phyloP scores from a whole-genome alignment of 2,888 invertebrate genomes.

The Epiperipatus broadwayi region DNA sequence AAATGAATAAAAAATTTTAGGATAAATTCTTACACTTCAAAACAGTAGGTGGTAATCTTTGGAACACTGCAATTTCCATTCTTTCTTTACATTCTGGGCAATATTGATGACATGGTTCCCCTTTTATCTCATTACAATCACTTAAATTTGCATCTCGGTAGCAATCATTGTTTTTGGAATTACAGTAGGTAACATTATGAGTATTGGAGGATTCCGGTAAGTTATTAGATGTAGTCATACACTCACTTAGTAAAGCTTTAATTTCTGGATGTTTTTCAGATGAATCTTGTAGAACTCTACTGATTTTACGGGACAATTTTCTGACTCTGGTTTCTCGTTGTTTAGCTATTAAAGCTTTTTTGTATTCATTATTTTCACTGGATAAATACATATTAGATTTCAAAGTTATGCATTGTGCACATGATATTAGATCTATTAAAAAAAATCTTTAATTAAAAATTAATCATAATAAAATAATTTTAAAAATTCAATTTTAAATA shows the following conservation, averaged over 20 bases:
- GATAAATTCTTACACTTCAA: slow-evolving; percentile 21
- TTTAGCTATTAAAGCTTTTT: slow-evolving; percentile 10
- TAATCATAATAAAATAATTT: background rate
- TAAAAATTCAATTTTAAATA: slow-evolving; percentile 4
- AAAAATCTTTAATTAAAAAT: slow-evolving; percentile 11
- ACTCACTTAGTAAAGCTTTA: no score
- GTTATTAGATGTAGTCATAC: no score
- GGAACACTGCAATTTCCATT: no score
- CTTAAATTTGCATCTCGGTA: no score
- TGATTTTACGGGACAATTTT: slow-evolving; percentile 14
- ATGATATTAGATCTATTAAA: slow-evolving; percentile 54
- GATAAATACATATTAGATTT: slow-evolving; percentile 24
- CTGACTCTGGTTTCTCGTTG: slow-evolving; percentile 12
- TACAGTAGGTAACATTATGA: no score
- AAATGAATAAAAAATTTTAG: slow-evolving; percentile 4
- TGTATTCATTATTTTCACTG: slow-evolving; percentile 12
- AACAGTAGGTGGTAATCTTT: slow-evolving; percentile 72
- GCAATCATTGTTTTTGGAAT: no score
- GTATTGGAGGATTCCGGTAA: no score
- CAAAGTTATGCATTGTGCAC: slow-evolving; percentile 68
- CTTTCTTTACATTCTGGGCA: no score
- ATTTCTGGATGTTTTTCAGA: no score
- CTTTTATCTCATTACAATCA: no score
- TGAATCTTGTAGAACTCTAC: slow-evolving; percentile 12
- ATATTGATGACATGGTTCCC: no score